phyloP scores from a whole-genome alignment of 2,113 vertebrate genomes.

The Murina feae region DNA sequence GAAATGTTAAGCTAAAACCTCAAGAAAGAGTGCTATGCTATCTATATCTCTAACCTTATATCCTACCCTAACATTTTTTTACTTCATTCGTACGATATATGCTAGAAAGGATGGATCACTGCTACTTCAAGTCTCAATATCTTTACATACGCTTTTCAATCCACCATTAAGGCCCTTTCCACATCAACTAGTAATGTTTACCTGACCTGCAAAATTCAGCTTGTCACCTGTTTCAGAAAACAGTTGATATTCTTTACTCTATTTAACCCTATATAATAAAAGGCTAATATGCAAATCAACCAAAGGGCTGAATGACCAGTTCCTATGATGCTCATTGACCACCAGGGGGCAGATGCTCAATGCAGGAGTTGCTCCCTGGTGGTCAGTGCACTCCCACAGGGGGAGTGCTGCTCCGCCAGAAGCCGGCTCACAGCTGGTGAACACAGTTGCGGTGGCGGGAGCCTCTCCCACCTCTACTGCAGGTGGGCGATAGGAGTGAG shows the following conservation, averaged over 20 bases:
- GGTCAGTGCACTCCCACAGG: too few relatives aligned
- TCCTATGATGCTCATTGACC: too few relatives aligned
- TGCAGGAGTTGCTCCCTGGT: too few relatives aligned
- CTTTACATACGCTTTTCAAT: background rate
- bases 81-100: background rate
- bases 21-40: background rate
- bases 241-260: background rate
- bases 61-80: background rate
- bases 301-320: too few relatives aligned
- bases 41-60: background rate
- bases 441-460: too few relatives aligned
- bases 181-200: slow-evolving; percentile 3
- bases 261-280: background rate
- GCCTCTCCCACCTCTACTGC: too few relatives aligned
- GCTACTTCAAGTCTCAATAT: background rate
- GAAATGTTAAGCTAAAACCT: slow-evolving; percentile 17
- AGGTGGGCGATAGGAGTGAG: too few relatives aligned
- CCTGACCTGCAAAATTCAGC: background rate
- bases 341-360: too few relatives aligned
- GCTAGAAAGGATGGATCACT: background rate
- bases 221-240: background rate
- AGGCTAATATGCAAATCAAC: too few relatives aligned
- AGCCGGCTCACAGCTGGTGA: too few relatives aligned
- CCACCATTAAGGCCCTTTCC: background rate
- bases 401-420: too few relatives aligned